Evolutionary conservation across 2,797 vertebrate species (phyloP).

Genomic region (Diceros bicornis): DNA sequence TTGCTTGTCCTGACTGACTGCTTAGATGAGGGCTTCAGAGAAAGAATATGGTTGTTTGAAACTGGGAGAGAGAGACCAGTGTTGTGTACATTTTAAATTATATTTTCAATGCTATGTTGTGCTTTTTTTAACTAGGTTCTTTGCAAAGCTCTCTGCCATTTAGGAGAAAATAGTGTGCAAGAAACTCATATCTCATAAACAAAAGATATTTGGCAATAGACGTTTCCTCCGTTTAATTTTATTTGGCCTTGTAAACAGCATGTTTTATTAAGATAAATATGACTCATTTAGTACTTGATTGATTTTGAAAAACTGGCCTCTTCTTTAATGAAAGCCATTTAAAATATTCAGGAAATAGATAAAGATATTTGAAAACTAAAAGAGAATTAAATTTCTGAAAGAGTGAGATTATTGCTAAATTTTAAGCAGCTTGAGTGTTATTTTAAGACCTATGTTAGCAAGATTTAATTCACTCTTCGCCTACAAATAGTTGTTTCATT

Average conservation of each 20-base stretch:
- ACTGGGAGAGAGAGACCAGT: slow-evolving; percentile 19
- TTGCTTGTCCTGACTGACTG: slow-evolving; percentile 5
- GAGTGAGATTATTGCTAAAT: slow-evolving; percentile 57
- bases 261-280: slow-evolving; percentile 60
- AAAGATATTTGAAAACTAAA: slow-evolving; percentile 58
- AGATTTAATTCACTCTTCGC: slow-evolving; percentile 68
- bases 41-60: background rate
- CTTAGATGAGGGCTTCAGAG: slow-evolving; percentile 1
- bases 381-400: slow-evolving; percentile 70
- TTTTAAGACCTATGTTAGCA: slow-evolving; percentile 72
- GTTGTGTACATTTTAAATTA: background rate
- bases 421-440: slow-evolving; percentile 71
- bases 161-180: slow-evolving; percentile 41
- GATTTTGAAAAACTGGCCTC: slow-evolving; percentile 56
- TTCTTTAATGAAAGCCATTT: slow-evolving; percentile 63
- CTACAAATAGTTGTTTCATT: slow-evolving; percentile 72
- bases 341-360: slow-evolving; percentile 62
- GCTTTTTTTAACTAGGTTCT: slow-evolving; percentile 32
- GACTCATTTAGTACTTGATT: slow-evolving; percentile 61
- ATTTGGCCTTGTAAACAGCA: background rate
- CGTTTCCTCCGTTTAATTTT: slow-evolving; percentile 37
- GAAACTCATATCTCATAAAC: background rate
- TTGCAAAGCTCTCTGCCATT: slow-evolving; percentile 41
- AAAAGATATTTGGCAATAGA: slow-evolving; percentile 47
- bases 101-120: background rate